phyloP scores from a whole-genome alignment of 30 jellyfish, hydroid and myxozoan species.

The Cassiopea andromeda region DNA sequence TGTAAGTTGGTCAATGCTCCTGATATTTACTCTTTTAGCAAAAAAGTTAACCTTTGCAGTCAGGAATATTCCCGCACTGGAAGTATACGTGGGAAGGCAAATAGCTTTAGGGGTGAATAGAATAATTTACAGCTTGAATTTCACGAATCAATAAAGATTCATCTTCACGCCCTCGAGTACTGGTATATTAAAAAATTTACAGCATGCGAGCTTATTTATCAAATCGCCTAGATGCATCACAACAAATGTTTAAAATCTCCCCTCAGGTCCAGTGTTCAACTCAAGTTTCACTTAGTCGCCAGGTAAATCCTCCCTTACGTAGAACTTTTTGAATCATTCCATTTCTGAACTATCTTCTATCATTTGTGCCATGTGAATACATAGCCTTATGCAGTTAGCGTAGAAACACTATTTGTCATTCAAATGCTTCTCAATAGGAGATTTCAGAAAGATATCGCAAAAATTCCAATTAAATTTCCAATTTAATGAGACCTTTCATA shows the following conservation, averaged over 20 bases:
- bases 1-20: no score
- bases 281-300: neutral
- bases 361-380: no score
- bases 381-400: no score
- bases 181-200: no score
- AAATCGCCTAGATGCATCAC: neutral
- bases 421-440: neutral
- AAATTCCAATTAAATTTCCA: neutral
- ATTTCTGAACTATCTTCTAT: no score
- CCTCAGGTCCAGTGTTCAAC: neutral
- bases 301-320: neutral
- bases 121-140: neutral
- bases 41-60: no score
- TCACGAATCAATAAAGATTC: neutral
- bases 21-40: no score
- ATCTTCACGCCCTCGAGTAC: no score
- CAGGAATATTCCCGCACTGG: neutral
- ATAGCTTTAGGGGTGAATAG: neutral
- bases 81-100: neutral
- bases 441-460: neutral
- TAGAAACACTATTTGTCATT: neutral
- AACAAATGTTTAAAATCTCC: neutral
- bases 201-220: neutral
- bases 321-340: no score
- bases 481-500: neutral